Percentiles rank a stretch among this genome's conserved stretches.
Conservation (phyloP, 2,888 invertebrate species). For the Calliopum simillimum region DNA sequence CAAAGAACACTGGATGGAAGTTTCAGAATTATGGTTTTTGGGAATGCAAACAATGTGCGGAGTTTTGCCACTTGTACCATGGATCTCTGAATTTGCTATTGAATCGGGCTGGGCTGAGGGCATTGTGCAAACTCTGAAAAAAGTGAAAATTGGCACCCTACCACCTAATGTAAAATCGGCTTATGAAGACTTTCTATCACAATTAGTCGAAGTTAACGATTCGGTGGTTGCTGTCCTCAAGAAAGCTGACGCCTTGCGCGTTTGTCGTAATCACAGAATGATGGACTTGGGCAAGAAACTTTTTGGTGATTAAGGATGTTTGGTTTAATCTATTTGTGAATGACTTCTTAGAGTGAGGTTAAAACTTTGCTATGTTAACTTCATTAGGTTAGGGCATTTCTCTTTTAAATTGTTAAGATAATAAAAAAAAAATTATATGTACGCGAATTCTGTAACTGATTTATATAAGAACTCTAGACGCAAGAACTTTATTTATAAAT, state of each 20-base stretch:
- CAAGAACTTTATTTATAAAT: not conserved
- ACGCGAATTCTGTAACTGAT: too few relatives aligned
- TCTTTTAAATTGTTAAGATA: conserved; percentile 13
- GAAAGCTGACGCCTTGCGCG: conserved; percentile 84
- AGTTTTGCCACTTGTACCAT: conserved; percentile 83
- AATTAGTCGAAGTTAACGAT: conserved; percentile 84
- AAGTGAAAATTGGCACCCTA: conserved; percentile 85
- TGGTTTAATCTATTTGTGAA: not conserved
- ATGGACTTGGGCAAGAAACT: conserved; percentile 91
- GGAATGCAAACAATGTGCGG: conserved; percentile 94
- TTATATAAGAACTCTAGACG: too few relatives aligned
- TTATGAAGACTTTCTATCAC: conserved; percentile 89
- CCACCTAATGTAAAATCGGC: conserved; percentile 88
- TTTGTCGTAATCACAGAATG: conserved; percentile 87
- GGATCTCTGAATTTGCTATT: conserved; percentile 91
- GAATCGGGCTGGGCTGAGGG: conserved; percentile 96
- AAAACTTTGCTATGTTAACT: not conserved
- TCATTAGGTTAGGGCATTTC: conserved; percentile 6
- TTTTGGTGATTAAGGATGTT: conserved; percentile 79
- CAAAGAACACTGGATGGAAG: conserved; percentile 89
- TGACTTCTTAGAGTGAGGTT: not conserved
- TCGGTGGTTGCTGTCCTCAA: conserved; percentile 81
- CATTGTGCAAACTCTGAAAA: conserved; percentile 82
- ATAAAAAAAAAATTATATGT: not conserved
- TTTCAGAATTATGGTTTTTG: conserved; percentile 92